These are phyloP conservation scores for Mormyrus iriodes DNA, from an alignment of 2,113 vertebrate genomes.

Conservation along the genomic window DNA sequence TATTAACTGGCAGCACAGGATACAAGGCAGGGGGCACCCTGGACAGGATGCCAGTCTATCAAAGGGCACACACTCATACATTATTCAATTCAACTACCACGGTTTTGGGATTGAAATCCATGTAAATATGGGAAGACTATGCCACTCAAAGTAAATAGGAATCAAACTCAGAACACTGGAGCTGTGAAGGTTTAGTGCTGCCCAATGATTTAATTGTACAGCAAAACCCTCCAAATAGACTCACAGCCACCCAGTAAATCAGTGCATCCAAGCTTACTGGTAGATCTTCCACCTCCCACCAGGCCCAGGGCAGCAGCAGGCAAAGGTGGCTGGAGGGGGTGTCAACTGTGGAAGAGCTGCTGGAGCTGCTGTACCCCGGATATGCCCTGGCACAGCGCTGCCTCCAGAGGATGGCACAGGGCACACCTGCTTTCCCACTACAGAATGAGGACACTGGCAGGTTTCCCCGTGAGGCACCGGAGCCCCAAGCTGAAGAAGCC, in stretches of 20 bases:
- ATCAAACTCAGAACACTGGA: not conserved
- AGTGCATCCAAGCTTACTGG: not conserved
- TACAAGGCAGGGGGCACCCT: not conserved
- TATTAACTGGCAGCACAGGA: not conserved
- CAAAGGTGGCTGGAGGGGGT: conserved; percentile 2
- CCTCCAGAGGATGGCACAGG: conserved; percentile 4
- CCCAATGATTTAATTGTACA: not conserved
- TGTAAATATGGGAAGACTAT: not conserved
- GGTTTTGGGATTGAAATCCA: not conserved
- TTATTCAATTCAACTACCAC: not conserved
- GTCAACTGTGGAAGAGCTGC: conserved; percentile 26
- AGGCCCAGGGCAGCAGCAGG: not conserved
- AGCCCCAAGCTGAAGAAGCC: not conserved
- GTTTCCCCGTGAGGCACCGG: not conserved
- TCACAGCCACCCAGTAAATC: not conserved
- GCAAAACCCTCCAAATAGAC: not conserved
- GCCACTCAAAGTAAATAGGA: not conserved
- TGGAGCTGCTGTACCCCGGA: conserved; percentile 28
- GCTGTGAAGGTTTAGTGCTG: not conserved
- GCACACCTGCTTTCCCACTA: not conserved
- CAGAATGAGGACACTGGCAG: not conserved
- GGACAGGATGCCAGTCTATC: not conserved
- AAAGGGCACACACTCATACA: not conserved
- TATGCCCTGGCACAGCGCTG: conserved; percentile 26
- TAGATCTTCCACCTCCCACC: not conserved